phyloP scores from a whole-genome alignment of 2,888 invertebrate species.

The Polymixis flavicincta region DNA sequence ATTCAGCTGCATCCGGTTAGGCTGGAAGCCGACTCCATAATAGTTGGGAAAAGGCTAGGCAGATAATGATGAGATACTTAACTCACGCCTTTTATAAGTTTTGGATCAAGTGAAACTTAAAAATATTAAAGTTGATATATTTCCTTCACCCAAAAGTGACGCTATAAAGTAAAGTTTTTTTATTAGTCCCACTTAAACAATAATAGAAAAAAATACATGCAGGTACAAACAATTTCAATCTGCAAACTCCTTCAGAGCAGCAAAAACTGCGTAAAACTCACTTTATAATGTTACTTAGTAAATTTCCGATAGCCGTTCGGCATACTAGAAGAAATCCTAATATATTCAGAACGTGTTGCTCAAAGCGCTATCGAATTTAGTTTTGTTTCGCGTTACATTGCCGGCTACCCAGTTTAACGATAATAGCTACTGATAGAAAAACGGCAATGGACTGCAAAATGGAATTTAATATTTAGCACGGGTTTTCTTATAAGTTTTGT shows the following conservation, averaged over 20 bases:
- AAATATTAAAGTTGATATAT: background rate
- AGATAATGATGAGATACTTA: too few relatives aligned
- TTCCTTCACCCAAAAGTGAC: background rate
- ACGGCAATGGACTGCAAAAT: conserved; percentile 42
- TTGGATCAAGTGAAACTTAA: background rate
- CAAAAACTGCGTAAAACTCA: conserved; percentile 7
- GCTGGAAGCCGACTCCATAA: too few relatives aligned
- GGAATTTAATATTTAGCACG: conserved; percentile 33
- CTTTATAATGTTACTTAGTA: conserved; percentile 18
- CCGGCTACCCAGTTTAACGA: conserved; percentile 30
- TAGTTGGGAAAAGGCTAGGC: too few relatives aligned
- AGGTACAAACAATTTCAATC: background rate
- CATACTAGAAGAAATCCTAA: conserved; percentile 26
- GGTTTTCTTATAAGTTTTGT: conserved; percentile 22
- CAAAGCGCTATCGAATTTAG: conserved; percentile 28
- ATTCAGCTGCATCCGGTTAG: too few relatives aligned
- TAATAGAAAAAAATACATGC: background rate
- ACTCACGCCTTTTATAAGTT: background rate
- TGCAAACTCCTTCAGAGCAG: background rate
- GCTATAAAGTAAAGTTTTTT: background rate
- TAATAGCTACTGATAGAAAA: conserved; percentile 39
- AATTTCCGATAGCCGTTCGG: conserved; percentile 9
- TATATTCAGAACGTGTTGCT: conserved; percentile 51
- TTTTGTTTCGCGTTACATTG: conserved; percentile 43
- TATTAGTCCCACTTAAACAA: background rate